These are phyloP conservation scores for Loriculus beryllinus DNA, from an alignment of 2,797 vertebrate species.

Conservation along the genomic window DNA sequence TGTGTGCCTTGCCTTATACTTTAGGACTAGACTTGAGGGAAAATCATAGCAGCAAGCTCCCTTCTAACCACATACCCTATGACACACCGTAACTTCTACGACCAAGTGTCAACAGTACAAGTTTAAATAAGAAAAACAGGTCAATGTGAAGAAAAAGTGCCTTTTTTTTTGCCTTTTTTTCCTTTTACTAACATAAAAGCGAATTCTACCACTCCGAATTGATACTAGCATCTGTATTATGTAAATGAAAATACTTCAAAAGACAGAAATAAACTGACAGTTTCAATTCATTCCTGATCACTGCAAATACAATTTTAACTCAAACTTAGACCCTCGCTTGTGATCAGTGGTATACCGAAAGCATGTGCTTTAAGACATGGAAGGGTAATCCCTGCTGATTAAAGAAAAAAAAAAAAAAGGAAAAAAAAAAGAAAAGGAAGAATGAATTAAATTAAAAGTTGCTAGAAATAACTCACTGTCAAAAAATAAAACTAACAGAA, in stretches of 20 bases:
- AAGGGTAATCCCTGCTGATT: slow-evolving; percentile 6
- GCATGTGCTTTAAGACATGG: background rate
- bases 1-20: background rate
- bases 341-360: background rate
- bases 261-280: background rate
- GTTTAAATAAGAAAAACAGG: slow-evolving; percentile 13
- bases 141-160: background rate
- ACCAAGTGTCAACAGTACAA: background rate
- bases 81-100: background rate
- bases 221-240: background rate
- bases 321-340: background rate
- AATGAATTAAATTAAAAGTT: slow-evolving; percentile 41
- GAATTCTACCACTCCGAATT: background rate
- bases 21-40: background rate
- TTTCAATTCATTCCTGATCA: background rate
- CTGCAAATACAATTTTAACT: background rate
- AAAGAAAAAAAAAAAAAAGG: background rate
- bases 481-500: slow-evolving; percentile 65
- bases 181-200: background rate
- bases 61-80: background rate
- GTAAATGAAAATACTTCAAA: background rate
- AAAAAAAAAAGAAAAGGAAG: background rate
- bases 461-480: slow-evolving; percentile 63
- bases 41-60: background rate
- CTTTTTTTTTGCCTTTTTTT: background rate